These are phyloP conservation scores for Melopsittacus undulatus DNA, from an alignment of 2,797 vertebrate species.

Conservation along the genomic window DNA sequence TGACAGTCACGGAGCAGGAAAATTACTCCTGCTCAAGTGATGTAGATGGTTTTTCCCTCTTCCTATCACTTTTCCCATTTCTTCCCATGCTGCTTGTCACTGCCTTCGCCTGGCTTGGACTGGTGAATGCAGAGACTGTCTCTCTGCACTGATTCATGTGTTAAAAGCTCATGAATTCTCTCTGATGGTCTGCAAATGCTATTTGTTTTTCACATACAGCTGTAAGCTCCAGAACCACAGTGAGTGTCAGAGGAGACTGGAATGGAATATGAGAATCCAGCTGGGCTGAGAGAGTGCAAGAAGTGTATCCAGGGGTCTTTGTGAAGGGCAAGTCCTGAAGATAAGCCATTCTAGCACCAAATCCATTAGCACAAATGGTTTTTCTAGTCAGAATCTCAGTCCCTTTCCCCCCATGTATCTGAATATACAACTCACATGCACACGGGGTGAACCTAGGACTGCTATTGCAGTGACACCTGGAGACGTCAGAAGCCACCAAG, in stretches of 20 bases:
- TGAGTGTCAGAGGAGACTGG: neutral
- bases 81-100: neutral
- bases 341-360: neutral
- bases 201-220: neutral
- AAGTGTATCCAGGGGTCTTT: neutral
- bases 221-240: neutral
- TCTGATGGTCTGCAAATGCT: neutral
- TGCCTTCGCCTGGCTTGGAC: neutral
- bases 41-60: neutral
- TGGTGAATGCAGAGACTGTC: neutral
- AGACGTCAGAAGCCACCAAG: neutral
- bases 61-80: neutral
- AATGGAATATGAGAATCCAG: neutral
- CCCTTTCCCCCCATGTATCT: neutral
- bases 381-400: neutral
- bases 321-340: neutral
- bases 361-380: neutral
- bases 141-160: neutral
- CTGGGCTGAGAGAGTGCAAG: neutral
- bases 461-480: neutral
- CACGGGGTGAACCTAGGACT: neutral
- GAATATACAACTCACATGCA: neutral
- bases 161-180: neutral
- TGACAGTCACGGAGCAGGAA: neutral
- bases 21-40: neutral